These are phyloP conservation scores for Diadegma fenestrale DNA, from an alignment of 2,888 invertebrate genomes.

Conservation along the genomic window DNA sequence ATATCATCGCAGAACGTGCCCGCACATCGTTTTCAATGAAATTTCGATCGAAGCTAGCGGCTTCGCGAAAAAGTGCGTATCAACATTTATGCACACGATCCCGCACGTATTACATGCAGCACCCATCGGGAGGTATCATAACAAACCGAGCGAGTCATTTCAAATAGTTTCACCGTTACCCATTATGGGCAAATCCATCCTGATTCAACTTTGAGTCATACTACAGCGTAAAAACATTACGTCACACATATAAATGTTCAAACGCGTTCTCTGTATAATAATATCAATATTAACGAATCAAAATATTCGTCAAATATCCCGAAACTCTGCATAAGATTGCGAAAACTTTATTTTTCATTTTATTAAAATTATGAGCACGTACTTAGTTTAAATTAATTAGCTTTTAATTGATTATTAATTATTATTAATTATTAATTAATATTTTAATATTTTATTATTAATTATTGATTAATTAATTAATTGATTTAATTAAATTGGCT, in stretches of 20 bases:
- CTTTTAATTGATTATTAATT: no score
- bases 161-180: constrained; percentile 51
- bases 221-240: constrained; percentile 44
- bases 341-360: not conserved
- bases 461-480: no score
- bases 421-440: no score
- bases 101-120: not conserved
- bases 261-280: not conserved
- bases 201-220: constrained; percentile 49
- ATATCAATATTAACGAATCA: not conserved
- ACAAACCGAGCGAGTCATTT: constrained; percentile 6
- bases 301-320: not conserved
- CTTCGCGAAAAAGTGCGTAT: not conserved
- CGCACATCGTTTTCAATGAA: constrained; percentile 51
- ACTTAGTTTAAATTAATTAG: no score
- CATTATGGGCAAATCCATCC: constrained; percentile 11
- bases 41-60: not conserved
- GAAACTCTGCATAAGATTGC: no score
- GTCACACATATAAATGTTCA: constrained; percentile 44
- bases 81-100: not conserved
- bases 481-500: no score
- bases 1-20: not conserved
- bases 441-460: no score
- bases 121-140: not conserved
- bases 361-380: not conserved